Percentiles rank a stretch among this genome's conserved stretches.
Evolutionary conservation across 2,113 vertebrate species (phyloP).

Genomic region (Helogale parvula): DNA sequence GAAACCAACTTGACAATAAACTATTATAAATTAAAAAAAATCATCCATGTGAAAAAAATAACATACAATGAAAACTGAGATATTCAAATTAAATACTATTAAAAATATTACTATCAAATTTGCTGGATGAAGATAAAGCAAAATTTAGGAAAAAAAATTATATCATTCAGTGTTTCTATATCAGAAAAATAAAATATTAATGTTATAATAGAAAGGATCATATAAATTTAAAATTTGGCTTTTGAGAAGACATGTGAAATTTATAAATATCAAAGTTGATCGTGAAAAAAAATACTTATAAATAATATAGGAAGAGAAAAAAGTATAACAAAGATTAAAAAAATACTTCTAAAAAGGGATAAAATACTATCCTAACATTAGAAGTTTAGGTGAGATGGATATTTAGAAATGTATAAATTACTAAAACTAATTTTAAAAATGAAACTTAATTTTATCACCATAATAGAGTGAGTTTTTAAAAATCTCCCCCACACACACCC

Average conservation of each 20-base stretch:
- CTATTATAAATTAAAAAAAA: neutral
- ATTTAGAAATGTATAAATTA: neutral
- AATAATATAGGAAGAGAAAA: neutral
- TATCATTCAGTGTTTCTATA: neutral
- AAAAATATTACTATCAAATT: neutral
- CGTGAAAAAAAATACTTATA: neutral
- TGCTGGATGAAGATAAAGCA: neutral
- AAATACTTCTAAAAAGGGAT: neutral
- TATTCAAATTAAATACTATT: neutral
- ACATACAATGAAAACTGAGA: neutral
- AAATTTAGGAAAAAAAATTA: neutral
- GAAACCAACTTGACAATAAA: too few relatives aligned
- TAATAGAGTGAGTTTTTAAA: neutral
- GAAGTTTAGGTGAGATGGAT: neutral
- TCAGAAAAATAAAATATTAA: neutral
- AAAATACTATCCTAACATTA: neutral
- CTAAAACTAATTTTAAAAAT: neutral
- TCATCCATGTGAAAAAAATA: neutral
- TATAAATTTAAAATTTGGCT: neutral
- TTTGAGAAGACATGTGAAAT: neutral
- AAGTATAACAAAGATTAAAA: neutral
- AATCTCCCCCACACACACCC: neutral
- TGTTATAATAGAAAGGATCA: neutral
- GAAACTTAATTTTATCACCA: neutral
- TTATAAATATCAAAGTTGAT: neutral